Conservation (phyloP, 2,113 vertebrate genomes). For the Synodontis membranacea region DNA sequence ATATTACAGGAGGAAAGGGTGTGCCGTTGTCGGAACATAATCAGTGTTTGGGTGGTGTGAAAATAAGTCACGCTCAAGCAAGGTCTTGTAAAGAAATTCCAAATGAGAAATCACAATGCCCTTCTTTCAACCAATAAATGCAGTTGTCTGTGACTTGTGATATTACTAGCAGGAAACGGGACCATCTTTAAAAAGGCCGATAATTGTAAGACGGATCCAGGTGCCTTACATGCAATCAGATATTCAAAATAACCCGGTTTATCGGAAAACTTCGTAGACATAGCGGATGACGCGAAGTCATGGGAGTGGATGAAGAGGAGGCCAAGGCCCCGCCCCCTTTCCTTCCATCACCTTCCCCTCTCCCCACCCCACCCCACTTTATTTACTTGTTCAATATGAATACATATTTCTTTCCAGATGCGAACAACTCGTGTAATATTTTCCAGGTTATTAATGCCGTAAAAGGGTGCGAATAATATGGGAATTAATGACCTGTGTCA, state of each 20-base stretch:
- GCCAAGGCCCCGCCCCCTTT: constrained; percentile 57
- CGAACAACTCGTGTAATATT: constrained; percentile 84
- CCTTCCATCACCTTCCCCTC: not conserved
- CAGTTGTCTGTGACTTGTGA: not conserved
- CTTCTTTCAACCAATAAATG: not conserved
- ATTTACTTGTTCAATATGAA: constrained; percentile 66
- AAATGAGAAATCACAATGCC: not conserved
- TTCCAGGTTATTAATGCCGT: constrained; percentile 97
- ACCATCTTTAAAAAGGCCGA: not conserved
- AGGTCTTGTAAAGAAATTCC: not conserved
- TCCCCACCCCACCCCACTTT: constrained; percentile 46
- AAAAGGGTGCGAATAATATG: constrained; percentile 88
- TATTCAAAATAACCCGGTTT: not conserved
- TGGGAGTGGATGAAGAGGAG: not conserved
- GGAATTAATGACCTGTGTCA: constrained; percentile 99
- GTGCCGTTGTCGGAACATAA: not conserved
- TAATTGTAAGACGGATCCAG: not conserved
- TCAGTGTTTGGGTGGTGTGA: not conserved
- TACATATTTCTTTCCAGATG: constrained; percentile 62
- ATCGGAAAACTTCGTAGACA: constrained; percentile 39
- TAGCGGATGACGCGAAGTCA: constrained; percentile 55
- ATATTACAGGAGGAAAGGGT: not conserved
- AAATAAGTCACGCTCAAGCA: not conserved
- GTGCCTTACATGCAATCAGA: not conserved
- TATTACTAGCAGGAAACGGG: not conserved